Evolutionary conservation across 2,113 vertebrate genomes (phyloP).

Genomic region (Meriones unguiculatus): DNA sequence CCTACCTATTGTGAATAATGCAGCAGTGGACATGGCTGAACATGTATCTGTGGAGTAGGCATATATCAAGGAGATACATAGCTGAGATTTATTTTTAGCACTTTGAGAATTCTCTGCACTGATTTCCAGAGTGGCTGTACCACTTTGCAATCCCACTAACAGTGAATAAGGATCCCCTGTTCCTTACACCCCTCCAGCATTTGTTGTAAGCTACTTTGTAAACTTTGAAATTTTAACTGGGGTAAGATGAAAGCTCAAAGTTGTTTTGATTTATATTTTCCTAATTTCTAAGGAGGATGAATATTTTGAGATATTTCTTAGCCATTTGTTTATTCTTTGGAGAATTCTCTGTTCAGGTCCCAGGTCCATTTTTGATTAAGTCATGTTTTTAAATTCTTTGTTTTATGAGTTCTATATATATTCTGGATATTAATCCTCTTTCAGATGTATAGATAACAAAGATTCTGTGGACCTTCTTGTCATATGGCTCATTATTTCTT

Average conservation of each 20-base stretch:
- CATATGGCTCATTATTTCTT: neutral
- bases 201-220: neutral
- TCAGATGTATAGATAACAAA: neutral
- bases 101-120: neutral
- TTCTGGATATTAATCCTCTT: neutral
- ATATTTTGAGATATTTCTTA: neutral
- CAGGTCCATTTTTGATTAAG: neutral
- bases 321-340: neutral
- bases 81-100: neutral
- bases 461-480: neutral
- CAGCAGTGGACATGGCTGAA: neutral
- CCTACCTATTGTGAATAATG: neutral
- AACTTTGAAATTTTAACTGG: neutral
- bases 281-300: neutral
- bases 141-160: neutral
- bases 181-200: neutral
- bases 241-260: neutral
- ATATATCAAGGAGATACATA: too few relatives aligned
- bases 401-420: neutral
- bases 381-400: neutral
- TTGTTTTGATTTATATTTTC: neutral
- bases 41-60: neutral
- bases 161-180: neutral
- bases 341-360: neutral
- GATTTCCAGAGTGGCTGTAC: neutral